These are phyloP conservation scores for Aselliscus stoliczkanus DNA, from an alignment of 2,797 vertebrate species.

Conservation along the genomic window DNA sequence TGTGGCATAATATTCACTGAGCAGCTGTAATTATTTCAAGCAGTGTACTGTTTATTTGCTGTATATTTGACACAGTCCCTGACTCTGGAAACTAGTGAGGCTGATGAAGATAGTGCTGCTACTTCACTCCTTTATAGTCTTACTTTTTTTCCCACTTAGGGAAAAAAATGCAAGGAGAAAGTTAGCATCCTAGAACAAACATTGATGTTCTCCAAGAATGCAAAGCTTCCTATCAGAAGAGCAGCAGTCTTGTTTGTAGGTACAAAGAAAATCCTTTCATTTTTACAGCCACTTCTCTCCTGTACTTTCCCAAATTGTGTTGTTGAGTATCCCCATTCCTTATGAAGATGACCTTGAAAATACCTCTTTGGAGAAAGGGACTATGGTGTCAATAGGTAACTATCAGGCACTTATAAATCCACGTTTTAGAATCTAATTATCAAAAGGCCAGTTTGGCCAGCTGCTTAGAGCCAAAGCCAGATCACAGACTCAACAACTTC, in stretches of 20 bases:
- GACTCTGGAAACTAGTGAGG: background rate
- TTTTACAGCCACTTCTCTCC: background rate
- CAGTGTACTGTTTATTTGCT: background rate
- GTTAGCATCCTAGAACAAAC: slow-evolving; percentile 67
- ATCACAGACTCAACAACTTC: slow-evolving; percentile 23
- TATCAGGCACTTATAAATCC: background rate
- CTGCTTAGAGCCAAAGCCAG: background rate
- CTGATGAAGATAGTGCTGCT: background rate
- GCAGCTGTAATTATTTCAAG: background rate
- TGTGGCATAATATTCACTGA: background rate
- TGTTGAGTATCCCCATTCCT: background rate
- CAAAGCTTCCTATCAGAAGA: slow-evolving; percentile 72
- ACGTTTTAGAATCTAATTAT: slow-evolving; percentile 16
- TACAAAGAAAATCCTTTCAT: slow-evolving; percentile 54
- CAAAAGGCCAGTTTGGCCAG: background rate
- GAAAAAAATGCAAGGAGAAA: slow-evolving; percentile 65
- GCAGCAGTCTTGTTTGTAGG: slow-evolving; percentile 71
- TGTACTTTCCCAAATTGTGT: background rate
- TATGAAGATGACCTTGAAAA: slow-evolving; percentile 20
- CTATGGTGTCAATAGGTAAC: background rate
- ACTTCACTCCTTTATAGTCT: slow-evolving; percentile 24
- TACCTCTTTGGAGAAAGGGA: background rate
- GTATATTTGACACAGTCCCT: background rate
- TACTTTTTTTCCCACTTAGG: slow-evolving; percentile 41
- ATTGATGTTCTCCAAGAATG: slow-evolving; percentile 58